A percentile compares a stretch with the other conserved stretches of the same genome.
phyloP scores from a whole-genome alignment of 2,888 invertebrate genomes.

The Tyria jacobaeae region DNA sequence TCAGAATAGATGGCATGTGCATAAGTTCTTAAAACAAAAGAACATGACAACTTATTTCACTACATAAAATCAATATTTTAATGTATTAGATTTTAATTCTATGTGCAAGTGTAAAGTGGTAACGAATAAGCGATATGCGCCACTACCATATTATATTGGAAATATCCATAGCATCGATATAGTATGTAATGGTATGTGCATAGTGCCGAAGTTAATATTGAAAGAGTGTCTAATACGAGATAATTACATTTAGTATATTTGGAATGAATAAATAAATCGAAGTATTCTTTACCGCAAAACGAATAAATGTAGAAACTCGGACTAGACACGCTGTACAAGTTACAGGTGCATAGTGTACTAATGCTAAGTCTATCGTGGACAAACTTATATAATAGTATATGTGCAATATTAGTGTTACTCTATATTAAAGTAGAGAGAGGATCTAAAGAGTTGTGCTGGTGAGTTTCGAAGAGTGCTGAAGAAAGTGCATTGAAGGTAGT shows the following conservation, averaged over 20 bases:
- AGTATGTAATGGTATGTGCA: no score
- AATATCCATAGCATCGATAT: background rate
- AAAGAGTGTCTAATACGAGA: background rate
- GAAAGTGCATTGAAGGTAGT: slow-evolving; percentile 79
- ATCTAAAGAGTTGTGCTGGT: slow-evolving; percentile 69
- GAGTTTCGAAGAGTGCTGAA: slow-evolving; percentile 74
- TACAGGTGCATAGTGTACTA: slow-evolving; percentile 72
- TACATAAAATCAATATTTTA: slow-evolving; percentile 43
- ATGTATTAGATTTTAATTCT: slow-evolving; percentile 71
- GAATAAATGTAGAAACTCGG: background rate
- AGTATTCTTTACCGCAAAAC: background rate
- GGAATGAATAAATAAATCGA: background rate
- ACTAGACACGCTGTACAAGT: slow-evolving; percentile 1
- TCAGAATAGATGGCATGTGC: slow-evolving; percentile 43
- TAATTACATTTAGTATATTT: background rate
- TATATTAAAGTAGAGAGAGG: slow-evolving; percentile 80
- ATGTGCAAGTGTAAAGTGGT: slow-evolving; percentile 67
- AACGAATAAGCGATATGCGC: background rate
- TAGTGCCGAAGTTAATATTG: background rate
- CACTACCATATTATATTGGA: background rate
- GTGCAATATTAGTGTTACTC: slow-evolving; percentile 77
- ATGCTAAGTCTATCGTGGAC: slow-evolving; percentile 77
- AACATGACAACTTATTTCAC: slow-evolving; percentile 32
- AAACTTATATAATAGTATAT: slow-evolving; percentile 70
- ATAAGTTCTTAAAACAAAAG: slow-evolving; percentile 58